These are phyloP conservation scores for Vidua macroura DNA, from an alignment of 2,113 vertebrate genomes.

Conservation along the genomic window DNA sequence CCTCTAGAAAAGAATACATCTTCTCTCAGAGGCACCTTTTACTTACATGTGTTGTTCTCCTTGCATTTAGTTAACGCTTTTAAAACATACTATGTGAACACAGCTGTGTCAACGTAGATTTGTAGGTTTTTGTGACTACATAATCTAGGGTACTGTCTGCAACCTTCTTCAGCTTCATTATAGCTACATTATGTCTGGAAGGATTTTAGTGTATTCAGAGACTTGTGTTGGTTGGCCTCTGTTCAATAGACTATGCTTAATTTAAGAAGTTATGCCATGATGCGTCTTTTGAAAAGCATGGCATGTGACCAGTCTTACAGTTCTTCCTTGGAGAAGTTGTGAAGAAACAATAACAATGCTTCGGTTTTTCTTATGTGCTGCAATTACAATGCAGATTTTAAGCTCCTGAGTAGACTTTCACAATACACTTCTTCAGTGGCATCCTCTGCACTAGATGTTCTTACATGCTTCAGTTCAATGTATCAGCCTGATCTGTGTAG, in stretches of 20 bases:
- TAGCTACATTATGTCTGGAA: neutral
- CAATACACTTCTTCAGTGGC: neutral
- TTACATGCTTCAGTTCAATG: neutral
- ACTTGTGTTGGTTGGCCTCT: neutral
- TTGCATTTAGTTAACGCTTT: neutral
- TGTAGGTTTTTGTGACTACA: neutral
- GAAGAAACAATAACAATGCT: neutral
- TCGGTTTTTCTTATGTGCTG: neutral
- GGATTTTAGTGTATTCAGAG: neutral
- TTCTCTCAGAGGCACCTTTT: neutral
- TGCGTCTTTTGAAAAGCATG: conserved; percentile 10
- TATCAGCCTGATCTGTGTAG: neutral
- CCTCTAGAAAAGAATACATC: neutral
- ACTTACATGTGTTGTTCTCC: neutral
- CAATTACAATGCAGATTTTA: neutral
- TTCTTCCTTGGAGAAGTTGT: neutral
- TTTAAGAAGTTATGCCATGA: neutral
- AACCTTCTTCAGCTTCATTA: neutral
- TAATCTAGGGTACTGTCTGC: neutral
- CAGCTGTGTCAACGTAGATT: neutral
- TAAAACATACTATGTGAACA: neutral
- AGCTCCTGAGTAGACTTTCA: neutral
- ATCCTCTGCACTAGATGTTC: neutral
- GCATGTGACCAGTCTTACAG: neutral
- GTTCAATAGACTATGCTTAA: neutral